Base-by-base conservation (phyloP, 2,113 vertebrate species). In the Prionailurus bengalensis region DNA sequence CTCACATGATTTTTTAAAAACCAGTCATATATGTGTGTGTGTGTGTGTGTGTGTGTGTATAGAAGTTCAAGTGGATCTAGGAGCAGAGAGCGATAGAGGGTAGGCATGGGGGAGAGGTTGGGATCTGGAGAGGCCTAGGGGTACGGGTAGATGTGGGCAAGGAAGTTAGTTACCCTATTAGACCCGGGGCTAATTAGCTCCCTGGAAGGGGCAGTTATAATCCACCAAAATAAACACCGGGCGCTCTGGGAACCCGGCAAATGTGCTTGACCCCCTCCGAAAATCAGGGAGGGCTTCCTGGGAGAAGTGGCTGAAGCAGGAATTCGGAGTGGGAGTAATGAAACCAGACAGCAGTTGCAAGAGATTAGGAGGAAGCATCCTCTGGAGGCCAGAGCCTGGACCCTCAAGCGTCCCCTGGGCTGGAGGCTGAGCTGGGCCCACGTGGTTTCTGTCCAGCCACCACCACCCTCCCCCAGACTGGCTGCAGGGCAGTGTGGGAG, bases 281-380 rank as follows among this genome's bases (percentile, higher is more conserved):
- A 39, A 36, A 55, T 29, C n/a, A 74, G 1, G 29, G 91, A 85
- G 83, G 61, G 42, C 94, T 86, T 96, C 85, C 95, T 93, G 61
- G 65, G n/a, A 68, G 89, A 97, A 70, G 66, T 6, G 39, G 51
- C 76, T 36, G 23, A 19, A 11, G 25, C 39, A 4, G 45, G 51
- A 16, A 4, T 0, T 0, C 1, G 8, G 25, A 19, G 36, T 3
- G 0, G 73, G 39, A 27, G 42, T 19, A 14, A 13, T 4, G 29
- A 58, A 3, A 68, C 70, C 36, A 53, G 89, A 14, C 10, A 58
- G 45, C 6, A 76, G 13, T 53, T n/a, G 25, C 42, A 7, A 45
- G 45, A 15, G 9, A 27, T 12, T 4, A 12, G 29, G 4, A 74
- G 3, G 16, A 10, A 48, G 25, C 19, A 15, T 1, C 31, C 19